These are phyloP conservation scores for Zonitis immaculata DNA, from an alignment of 2,888 invertebrate genomes.

Conservation along the genomic window DNA sequence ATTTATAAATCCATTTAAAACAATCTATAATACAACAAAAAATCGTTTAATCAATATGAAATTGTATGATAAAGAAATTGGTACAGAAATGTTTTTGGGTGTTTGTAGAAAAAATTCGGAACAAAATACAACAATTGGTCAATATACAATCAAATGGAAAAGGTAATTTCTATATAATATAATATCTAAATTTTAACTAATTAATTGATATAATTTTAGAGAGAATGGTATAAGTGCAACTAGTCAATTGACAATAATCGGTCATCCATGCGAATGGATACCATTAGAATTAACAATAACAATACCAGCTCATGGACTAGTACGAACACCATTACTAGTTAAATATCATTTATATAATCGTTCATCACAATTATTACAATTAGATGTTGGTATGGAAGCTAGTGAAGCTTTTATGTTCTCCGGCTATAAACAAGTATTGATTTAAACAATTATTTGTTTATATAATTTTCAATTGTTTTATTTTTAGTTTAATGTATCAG, in stretches of 20 bases:
- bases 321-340: slow-evolving; percentile 66
- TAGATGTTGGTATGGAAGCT: slow-evolving; percentile 72
- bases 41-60: slow-evolving; percentile 46
- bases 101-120: slow-evolving; percentile 44
- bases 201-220: slow-evolving; percentile 24
- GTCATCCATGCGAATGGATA: slow-evolving; percentile 57
- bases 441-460: not conserved
- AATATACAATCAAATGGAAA: slow-evolving; percentile 55
- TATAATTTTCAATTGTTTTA: not conserved
- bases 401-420: slow-evolving; percentile 93
- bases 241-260: slow-evolving; percentile 37
- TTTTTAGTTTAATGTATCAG: slow-evolving; percentile 51
- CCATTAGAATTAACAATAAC: slow-evolving; percentile 58
- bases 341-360: slow-evolving; percentile 69
- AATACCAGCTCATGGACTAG: slow-evolving; percentile 70
- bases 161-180: not conserved
- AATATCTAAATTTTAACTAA: too few relatives aligned
- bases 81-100: slow-evolving; percentile 53
- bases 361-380: slow-evolving; percentile 64
- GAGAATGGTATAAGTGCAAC: slow-evolving; percentile 34
- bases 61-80: slow-evolving; percentile 51
- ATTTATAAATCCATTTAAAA: slow-evolving; percentile 42
- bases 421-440: slow-evolving; percentile 78
- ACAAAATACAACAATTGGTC: slow-evolving; percentile 51
- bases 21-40: slow-evolving; percentile 30